Evolutionary conservation across 1,140 invertebrate species (phyloP), one percentile per base, ranked within the genome.

Genomic region (Rhagoletis zephyria): DNA sequence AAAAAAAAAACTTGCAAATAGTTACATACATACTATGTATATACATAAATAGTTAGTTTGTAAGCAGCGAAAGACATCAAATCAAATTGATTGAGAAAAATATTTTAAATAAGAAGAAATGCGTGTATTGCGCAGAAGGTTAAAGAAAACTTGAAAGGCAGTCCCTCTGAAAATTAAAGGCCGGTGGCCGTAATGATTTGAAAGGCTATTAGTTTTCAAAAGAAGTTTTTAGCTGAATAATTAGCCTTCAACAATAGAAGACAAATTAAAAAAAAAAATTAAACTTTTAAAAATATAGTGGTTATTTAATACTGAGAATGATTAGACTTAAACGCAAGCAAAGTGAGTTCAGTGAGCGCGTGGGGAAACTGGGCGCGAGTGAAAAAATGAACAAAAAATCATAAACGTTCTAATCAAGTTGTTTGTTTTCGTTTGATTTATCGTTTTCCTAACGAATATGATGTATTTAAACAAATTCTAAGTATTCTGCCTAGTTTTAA

Each of bases 31-130:
- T n/a, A n/a, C n/a, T n/a, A 63, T 4, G 56, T 16, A 77, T n/a
- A 51, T 51, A 77, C n/a, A 19, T 56, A 56, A 16, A 56, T 19
- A 56, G 16, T 56, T 81, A 81, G 14, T 81, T 81, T 56, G 19
- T 81, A 81, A n/a, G 48, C 74, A 51, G 74, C 74, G 74, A 81
- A 81, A 81, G 74, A 81, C 74, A 81, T 81, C 48, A 81, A 81
- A 86, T 63, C 12, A 85, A 85, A 63, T 30, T 45, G 61, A 63
- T 40, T 63, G 45, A 81, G n/a, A 19, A 30, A 63, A 42, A 61
- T 45, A 86, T 86, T 86, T 86, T 42, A 85, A 85, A 85, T 14
- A 60, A 85, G 45, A 85, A 10, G 7, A 9, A 19, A 9, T 56
- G 74, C 67, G 67, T 74, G 6, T 74, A 45, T 74, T 74, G 42